Base-by-base conservation (phyloP, 2,888 invertebrate species). In the Amiota minor region DNA sequence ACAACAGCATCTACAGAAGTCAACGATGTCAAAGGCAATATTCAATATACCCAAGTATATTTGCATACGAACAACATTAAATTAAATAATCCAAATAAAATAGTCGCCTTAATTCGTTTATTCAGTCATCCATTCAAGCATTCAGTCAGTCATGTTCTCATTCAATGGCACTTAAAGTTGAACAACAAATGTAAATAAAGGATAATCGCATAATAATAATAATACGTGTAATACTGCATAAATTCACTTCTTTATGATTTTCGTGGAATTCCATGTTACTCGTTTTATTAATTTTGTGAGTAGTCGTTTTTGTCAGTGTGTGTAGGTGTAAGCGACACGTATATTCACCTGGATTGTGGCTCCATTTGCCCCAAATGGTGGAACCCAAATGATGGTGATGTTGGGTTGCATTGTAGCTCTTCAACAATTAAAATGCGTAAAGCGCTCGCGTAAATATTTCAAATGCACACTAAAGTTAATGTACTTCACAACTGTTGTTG, bases 181-280 rank as follows among this genome's bases (percentile, higher is more conserved):
- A 20, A 20, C 12, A 16, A 9, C 18, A 59, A 59, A 59, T 59
- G 59, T 12, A 59, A 59, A 59, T 59, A 59, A 9, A 16, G 59
- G 16, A 59, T 59, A 65, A 65, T 47, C 35, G 35, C 35, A 8
- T 35, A 35, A 35, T 35, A 65, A 65, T 46, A 49, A 65, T 65
- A 65, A 65, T 65, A n/a, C n/a, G n/a, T n/a, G n/a, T n/a, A 47
- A n/a, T 65, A 47, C 49, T 47, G 47, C 46, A 65, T 65, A 49
- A 65, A 65, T 47, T 65, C 20, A 18, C 47, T 49, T 12, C 47
- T 49, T 65, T 65, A 65, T 47, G 65, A 59, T 18, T 59, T 59
- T 16, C 11, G 16, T 59, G 59, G 35, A 3, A 35, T 35, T 35
- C 35, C 35, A 35, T 35, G 35, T 35, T 35, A 35, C n/a, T n/a